Evolutionary conservation across 1,140 invertebrate genomes (phyloP).

Genomic region (Druon quercuslanigerum): DNA sequence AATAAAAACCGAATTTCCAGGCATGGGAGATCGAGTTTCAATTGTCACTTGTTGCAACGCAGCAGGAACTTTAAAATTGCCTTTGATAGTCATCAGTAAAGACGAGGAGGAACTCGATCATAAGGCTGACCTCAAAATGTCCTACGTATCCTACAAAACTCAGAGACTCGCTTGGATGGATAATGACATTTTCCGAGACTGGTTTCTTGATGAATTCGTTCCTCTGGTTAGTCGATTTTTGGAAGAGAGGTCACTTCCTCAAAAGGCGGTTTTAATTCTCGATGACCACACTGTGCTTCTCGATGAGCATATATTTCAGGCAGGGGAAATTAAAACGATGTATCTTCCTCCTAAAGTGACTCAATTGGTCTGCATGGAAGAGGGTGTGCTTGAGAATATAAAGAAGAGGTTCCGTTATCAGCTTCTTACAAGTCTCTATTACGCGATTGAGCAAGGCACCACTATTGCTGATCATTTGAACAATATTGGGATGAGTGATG

Average conservation of each 20-base stretch:
- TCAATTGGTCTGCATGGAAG: background rate
- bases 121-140: background rate
- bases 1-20: background rate
- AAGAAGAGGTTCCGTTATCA: background rate
- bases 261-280: background rate
- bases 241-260: background rate
- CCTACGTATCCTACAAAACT: background rate
- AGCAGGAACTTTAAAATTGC: constrained; percentile 1
- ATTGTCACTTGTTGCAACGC: constrained; percentile 8
- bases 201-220: constrained; percentile 9
- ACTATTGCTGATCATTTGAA: background rate
- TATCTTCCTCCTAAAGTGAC: background rate
- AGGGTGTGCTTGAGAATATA: background rate
- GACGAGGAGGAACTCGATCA: background rate
- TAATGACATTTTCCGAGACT: background rate
- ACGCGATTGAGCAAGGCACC: background rate
- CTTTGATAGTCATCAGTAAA: background rate
- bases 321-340: background rate
- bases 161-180: background rate
- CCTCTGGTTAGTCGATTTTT: background rate
- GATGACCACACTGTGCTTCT: constrained; percentile 10
- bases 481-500: background rate
- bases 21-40: background rate
- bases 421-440: constrained; percentile 1
- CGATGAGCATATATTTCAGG: background rate